phyloP scores from a whole-genome alignment of 2,888 invertebrate species.

The Nephrotoma appendiculata region DNA sequence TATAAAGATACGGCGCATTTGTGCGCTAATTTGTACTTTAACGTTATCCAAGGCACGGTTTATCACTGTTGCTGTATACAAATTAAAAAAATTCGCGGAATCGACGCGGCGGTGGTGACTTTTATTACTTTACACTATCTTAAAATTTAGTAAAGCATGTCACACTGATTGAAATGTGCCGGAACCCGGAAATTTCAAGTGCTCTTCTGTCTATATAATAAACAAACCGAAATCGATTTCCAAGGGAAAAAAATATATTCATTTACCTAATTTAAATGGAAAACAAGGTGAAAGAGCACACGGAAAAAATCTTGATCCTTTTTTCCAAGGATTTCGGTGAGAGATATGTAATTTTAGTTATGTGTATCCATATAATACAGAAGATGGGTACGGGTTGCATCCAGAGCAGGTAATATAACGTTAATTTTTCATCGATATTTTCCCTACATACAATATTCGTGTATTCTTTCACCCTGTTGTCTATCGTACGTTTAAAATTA shows the following conservation, averaged over 20 bases:
- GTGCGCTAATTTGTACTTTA: neutral
- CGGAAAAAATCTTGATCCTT: neutral
- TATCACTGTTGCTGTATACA: neutral
- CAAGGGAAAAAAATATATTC: neutral
- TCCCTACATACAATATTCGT: neutral
- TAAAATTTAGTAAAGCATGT: neutral
- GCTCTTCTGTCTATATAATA: neutral
- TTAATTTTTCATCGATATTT: neutral
- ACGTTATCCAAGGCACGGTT: neutral
- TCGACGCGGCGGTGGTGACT: neutral
- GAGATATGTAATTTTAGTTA: neutral
- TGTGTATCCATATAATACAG: neutral
- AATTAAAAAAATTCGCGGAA: neutral
- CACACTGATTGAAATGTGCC: neutral
- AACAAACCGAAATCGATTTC: neutral
- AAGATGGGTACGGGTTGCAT: neutral
- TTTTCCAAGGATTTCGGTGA: neutral
- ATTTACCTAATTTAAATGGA: neutral
- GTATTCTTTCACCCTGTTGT: neutral
- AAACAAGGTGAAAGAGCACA: neutral
- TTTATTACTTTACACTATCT: neutral
- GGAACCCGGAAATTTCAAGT: neutral
- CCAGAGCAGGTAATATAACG: neutral
- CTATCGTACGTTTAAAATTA: neutral
- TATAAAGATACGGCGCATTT: neutral